Percentiles rank a stretch among this genome's conserved stretches.
Evolutionary conservation across 2,113 vertebrate genomes (phyloP).

Genomic region (Triplophysa siluroides): DNA sequence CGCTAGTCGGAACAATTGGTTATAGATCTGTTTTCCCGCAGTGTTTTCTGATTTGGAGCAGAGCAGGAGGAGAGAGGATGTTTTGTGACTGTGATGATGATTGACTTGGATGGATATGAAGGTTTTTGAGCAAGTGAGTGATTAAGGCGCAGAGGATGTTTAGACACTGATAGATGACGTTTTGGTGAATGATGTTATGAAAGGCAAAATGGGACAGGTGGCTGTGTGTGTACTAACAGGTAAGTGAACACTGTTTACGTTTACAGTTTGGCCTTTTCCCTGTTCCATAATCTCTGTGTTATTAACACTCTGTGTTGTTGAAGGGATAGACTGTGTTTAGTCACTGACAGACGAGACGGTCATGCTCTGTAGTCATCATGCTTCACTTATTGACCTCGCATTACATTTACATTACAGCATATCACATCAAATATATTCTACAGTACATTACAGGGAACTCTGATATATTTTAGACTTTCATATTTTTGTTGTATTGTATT

Average conservation of each 20-base stretch:
- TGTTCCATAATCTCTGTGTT: background rate
- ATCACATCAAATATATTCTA: too few species aligned
- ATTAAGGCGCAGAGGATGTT: conserved; percentile 8
- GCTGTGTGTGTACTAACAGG: conserved; percentile 57
- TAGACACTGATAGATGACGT: background rate
- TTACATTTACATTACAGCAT: background rate
- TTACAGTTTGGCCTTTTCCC: background rate
- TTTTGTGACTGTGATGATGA: background rate
- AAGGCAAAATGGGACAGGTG: conserved; percentile 65
- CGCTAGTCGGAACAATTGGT: conserved; percentile 20
- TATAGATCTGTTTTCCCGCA: conserved; percentile 9
- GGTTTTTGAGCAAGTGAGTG: conserved; percentile 31
- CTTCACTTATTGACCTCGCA: conserved; percentile 5
- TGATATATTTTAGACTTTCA: too few species aligned
- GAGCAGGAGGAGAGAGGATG: conserved; percentile 5
- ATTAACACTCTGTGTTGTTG: background rate
- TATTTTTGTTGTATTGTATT: too few species aligned
- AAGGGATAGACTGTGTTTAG: conserved; percentile 23
- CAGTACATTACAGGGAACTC: too few species aligned
- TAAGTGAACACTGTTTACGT: conserved; percentile 51
- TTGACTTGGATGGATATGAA: background rate
- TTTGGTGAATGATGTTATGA: background rate
- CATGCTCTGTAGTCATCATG: conserved; percentile 28
- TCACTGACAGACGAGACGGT: conserved; percentile 24
- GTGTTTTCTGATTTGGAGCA: background rate